A percentile compares a stretch with the other conserved stretches of the same genome.
phyloP scores from a whole-genome alignment of 1,140 invertebrate genomes.

The Aphaenogaster rudis region DNA sequence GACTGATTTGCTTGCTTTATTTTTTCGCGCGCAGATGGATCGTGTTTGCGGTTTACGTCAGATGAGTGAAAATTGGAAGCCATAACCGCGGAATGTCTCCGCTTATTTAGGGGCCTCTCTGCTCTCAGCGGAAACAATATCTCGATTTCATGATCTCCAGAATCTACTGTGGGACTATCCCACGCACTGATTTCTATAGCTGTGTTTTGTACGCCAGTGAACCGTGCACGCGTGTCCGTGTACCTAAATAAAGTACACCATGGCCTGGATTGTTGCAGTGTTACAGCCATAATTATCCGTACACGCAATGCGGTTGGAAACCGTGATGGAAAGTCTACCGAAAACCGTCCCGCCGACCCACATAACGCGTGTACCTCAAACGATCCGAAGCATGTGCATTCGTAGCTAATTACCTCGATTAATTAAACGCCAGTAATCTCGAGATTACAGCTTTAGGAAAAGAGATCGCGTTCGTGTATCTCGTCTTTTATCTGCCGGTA shows the following conservation, averaged over 20 bases:
- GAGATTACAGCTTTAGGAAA: slow-evolving; percentile 7
- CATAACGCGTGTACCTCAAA: slow-evolving; percentile 27
- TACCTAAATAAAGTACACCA: slow-evolving; percentile 65
- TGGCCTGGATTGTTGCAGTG: slow-evolving; percentile 69
- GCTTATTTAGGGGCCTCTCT: slow-evolving; percentile 10
- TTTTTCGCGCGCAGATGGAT: background rate
- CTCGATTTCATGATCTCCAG: slow-evolving; percentile 71
- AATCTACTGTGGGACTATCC: slow-evolving; percentile 73
- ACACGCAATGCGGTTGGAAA: slow-evolving; percentile 66
- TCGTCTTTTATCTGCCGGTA: background rate
- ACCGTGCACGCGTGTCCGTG: slow-evolving; percentile 66
- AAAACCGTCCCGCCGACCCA: slow-evolving; percentile 45
- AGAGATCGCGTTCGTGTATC: background rate
- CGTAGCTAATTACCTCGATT: slow-evolving; percentile 27
- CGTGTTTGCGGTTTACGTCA: background rate
- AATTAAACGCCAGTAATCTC: slow-evolving; percentile 5
- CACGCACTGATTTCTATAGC: slow-evolving; percentile 79
- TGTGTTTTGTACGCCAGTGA: slow-evolving; percentile 55
- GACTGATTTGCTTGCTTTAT: background rate
- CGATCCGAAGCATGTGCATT: background rate
- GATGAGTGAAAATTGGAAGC: slow-evolving; percentile 1
- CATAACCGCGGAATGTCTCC: slow-evolving; percentile 30
- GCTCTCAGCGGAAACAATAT: slow-evolving; percentile 53
- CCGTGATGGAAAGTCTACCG: slow-evolving; percentile 71
- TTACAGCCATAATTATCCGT: slow-evolving; percentile 43